phyloP scores from a whole-genome alignment of 2,797 vertebrate species.

The Paguma larvata region DNA sequence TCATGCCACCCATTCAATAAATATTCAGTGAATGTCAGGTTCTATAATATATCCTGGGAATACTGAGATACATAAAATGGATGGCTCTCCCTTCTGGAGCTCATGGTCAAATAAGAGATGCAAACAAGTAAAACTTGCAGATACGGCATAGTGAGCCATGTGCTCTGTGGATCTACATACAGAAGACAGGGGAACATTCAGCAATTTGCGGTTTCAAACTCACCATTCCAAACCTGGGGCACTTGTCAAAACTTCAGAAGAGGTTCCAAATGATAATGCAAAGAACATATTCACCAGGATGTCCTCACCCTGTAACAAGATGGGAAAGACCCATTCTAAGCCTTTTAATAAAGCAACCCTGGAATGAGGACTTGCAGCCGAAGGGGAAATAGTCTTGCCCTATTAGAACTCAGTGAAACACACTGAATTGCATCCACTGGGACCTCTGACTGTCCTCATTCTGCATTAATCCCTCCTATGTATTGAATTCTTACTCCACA shows the following conservation, averaged over 20 bases:
- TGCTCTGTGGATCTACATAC: background rate
- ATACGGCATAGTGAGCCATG: background rate
- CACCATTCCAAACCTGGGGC: background rate
- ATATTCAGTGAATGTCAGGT: background rate
- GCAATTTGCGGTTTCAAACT: background rate
- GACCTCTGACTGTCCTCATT: constrained; percentile 2
- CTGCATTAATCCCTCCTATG: background rate
- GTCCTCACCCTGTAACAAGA: background rate
- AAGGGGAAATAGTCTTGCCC: background rate
- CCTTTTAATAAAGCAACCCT: background rate
- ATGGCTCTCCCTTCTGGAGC: background rate
- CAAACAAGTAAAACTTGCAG: background rate
- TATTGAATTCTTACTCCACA: background rate
- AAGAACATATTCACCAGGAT: background rate
- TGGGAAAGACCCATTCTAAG: background rate
- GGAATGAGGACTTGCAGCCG: background rate
- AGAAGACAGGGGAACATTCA: background rate
- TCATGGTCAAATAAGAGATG: background rate
- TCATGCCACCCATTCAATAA: background rate
- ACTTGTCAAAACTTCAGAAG: constrained; percentile 26
- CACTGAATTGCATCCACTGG: background rate
- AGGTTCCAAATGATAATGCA: background rate
- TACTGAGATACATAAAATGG: background rate
- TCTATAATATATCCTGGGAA: background rate
- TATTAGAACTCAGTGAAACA: constrained; percentile 17